Evolutionary conservation across 2,888 invertebrate species (phyloP), one percentile per base, ranked within the genome.

Genomic region (Drosophila anomalipes): DNA sequence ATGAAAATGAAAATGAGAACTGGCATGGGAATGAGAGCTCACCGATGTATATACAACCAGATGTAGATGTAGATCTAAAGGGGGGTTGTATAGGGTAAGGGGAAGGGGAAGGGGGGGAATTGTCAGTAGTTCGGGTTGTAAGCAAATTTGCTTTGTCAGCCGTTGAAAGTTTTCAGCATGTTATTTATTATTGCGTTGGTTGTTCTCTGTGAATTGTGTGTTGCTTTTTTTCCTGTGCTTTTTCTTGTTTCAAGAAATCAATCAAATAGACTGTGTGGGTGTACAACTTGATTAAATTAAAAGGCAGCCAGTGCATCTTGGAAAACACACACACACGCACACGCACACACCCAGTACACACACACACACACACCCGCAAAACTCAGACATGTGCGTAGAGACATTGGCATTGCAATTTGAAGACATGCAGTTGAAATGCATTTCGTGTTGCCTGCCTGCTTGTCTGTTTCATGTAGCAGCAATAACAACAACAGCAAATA

Each of bases 361-460:
- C 56, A 35, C 47, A 53, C n/a, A 28, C 28, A 19, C 22, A 68
- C 28, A 28, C 58, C 47, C 49, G 63, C n/a, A 44, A 39, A 57
- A 58, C 14, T n/a, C 39, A 58, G 32, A 44, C 39, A 44, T 61
- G 60, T 77, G 81, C 47, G 64, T 72, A 75, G 73, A 70, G 59
- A 86, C 83, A 84, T 81, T 82, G 87, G 70, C 84, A 86, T 73
- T 90, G 82, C 87, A 75, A 83, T 87, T 91, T 70, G 82, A 89
- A 89, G 86, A 86, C 91, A 82, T 85, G 90, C 86, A 81, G 85
- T 75, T 77, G 80, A 85, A 88, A 91, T 91, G 91, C 86, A 91
- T 82, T 90, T 82, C 90, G 64, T 91, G 83, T 91, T 77, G 91
- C 62, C 79, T 84, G 69, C 70, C 74, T 68, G 90, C 63, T 76